Evolutionary conservation across 2,797 vertebrate species (phyloP), one percentile per base, ranked within the genome.

Genomic region (Mallotus villosus): DNA sequence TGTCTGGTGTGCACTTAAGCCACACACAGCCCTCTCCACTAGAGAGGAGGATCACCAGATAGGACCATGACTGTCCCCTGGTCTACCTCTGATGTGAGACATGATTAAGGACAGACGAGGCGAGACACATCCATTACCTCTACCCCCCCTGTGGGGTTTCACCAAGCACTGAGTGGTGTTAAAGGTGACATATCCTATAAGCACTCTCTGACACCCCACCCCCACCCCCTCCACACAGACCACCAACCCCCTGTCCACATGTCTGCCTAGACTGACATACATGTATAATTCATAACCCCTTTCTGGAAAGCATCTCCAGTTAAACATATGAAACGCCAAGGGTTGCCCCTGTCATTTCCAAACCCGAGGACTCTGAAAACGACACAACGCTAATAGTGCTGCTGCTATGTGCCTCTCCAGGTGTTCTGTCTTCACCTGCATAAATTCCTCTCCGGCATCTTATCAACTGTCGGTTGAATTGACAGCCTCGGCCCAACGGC

Each of bases 271-370:
- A 46, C 63, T 2, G 12, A 46, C 76, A 21, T 1, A 24, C 65
- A 81, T 82, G 75, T 78, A 82, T 83, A 81, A 82, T 78, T 82
- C 77, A 83, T 77, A 41, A 29, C 2, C 4, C 25, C 63, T 55
- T 61, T 29, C 63, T 17, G 71, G 77, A n/a, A 17, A 55, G 51
- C n/a, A n/a, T 5, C 51, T 55, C 51, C 51, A 55, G 8, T 55
- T 55, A 55, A 55, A 46, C 41, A 46, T 46, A 14, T 7, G 8
- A 29, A 58, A 62, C 14, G 19, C 64, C 11, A 11, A 75, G 58
- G 16, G 71, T 17, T 67, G 68, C 57, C 41, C 41, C 21, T 63
- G 63, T 78, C 76, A 73, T 77, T 82, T 80, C 70, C 73, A 81
- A 81, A 55, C 68, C 32, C 74, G 32, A 72, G 67, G 75, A 79